Evolutionary conservation across 2,888 invertebrate species (phyloP).

Genomic region (Coleophora flavipennella): DNA sequence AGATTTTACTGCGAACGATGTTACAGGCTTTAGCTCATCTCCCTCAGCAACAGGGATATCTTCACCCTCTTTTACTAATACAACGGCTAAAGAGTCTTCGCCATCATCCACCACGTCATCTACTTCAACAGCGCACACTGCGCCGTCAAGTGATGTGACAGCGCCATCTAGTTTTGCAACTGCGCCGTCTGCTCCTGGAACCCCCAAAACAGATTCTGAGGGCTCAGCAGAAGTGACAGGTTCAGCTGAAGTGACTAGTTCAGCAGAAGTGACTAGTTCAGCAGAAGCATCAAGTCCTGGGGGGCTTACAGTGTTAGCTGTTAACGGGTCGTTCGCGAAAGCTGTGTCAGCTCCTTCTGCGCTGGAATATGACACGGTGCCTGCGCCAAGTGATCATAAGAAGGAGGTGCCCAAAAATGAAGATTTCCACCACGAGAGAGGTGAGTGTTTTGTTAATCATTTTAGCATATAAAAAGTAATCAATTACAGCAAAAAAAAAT

Average conservation of each 20-base stretch:
- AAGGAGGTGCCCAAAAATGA: slow-evolving; percentile 30
- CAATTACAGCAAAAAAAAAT: too few relatives aligned
- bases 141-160: slow-evolving; percentile 13
- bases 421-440: slow-evolving; percentile 39
- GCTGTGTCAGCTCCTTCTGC: slow-evolving; percentile 19
- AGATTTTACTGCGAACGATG: background rate
- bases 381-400: slow-evolving; percentile 43
- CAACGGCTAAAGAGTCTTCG: slow-evolving; percentile 14
- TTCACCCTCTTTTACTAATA: slow-evolving; percentile 8
- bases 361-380: slow-evolving; percentile 31
- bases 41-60: background rate
- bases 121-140: slow-evolving; percentile 12
- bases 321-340: background rate
- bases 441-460: slow-evolving; percentile 25
- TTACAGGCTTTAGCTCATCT: background rate
- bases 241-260: slow-evolving; percentile 7
- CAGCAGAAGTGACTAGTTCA: slow-evolving; percentile 16
- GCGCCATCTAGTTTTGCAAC: slow-evolving; percentile 10
- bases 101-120: slow-evolving; percentile 10
- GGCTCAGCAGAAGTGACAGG: slow-evolving; percentile 14
- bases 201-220: background rate
- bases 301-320: too few relatives aligned
- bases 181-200: background rate
- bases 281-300: slow-evolving; percentile 12
- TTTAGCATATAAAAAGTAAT: background rate